Percentiles rank a stretch among this genome's conserved stretches.
phyloP scores from a whole-genome alignment of 1,140 invertebrate genomes.

The Tetranychus cinnabarinus region DNA sequence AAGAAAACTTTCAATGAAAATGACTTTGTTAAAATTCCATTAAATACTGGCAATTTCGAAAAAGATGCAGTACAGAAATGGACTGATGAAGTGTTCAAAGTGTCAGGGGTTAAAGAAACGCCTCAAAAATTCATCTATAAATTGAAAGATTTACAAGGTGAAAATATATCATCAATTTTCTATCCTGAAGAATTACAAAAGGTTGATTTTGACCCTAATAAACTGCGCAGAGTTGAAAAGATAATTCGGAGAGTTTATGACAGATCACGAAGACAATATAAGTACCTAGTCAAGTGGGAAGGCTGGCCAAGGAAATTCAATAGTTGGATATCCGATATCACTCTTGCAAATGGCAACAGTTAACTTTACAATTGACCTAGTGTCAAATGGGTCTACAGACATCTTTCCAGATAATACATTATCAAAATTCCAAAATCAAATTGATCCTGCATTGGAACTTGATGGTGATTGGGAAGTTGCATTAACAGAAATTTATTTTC shows the following conservation, averaged over 20 bases:
- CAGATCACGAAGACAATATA: background rate
- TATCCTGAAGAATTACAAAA: background rate
- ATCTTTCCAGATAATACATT: background rate
- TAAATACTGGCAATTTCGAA: background rate
- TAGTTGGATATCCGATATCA: background rate
- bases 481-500: background rate
- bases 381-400: background rate
- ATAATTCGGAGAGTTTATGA: background rate
- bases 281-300: background rate
- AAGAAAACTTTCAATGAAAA: no score
- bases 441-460: background rate
- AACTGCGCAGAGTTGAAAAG: background rate
- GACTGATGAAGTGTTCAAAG: background rate
- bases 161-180: background rate
- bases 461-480: background rate
- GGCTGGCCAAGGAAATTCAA: background rate
- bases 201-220: background rate
- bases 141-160: background rate
- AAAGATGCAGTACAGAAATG: background rate
- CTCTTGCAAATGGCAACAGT: background rate
- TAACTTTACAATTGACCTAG: background rate
- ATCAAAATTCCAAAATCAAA: background rate
- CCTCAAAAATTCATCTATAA: background rate
- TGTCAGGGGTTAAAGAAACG: background rate
- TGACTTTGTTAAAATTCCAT: no score